A percentile compares a stretch with the other conserved stretches of the same genome.
These are phyloP conservation scores for Scylla paramamosain DNA, from an alignment of 1,140 invertebrate genomes.

Conservation along the genomic window DNA sequence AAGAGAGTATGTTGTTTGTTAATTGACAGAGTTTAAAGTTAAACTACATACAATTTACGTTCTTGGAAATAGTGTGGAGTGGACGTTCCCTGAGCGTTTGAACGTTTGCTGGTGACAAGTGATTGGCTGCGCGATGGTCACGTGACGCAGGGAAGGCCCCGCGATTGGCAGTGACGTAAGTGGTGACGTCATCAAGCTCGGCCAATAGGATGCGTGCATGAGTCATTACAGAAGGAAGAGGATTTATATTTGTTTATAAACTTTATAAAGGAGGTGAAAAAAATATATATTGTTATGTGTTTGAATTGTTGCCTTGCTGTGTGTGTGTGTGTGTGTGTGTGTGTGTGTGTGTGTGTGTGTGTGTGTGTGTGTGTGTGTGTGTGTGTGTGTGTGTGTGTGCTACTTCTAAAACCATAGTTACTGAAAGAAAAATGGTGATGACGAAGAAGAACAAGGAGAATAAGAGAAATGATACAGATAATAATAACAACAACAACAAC, in stretches of 20 bases:
- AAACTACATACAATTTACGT: not conserved
- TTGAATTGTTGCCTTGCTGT: no score
- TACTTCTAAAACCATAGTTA: no score
- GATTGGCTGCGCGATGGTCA: not conserved
- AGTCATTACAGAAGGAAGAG: constrained; percentile 46
- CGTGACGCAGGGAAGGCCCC: no score
- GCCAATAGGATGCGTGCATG: constrained; percentile 29
- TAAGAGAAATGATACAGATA: no score
- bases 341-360: no score
- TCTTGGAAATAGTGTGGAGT: not conserved
- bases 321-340: not conserved
- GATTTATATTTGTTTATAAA: constrained; percentile 76
- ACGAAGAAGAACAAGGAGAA: no score
- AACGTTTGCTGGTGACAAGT: not conserved
- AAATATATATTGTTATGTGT: not conserved
- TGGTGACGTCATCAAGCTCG: not conserved
- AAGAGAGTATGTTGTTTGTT: constrained; percentile 17
- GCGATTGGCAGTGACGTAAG: not conserved
- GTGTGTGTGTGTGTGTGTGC: no score
- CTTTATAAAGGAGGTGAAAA: constrained; percentile 70
- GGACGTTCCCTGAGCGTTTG: not conserved
- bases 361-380: not conserved
- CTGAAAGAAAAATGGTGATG: no score
- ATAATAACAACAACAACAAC: no score
- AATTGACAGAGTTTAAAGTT: constrained; percentile 6